These are phyloP conservation scores for Orchesellides sinensis DNA, from an alignment of 2,888 invertebrate species.

Conservation along the genomic window DNA sequence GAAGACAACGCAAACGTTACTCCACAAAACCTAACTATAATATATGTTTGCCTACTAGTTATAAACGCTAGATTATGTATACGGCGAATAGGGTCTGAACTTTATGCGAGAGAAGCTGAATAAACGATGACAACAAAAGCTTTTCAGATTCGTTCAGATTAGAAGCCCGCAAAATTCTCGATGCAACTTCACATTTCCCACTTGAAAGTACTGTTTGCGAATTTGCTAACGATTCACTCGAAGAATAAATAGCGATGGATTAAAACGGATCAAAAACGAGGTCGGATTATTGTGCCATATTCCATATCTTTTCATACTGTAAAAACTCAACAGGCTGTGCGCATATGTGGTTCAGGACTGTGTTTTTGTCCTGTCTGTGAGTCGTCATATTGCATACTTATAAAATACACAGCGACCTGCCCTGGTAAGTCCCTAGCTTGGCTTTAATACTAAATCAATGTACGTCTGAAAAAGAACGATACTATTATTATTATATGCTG, in stretches of 20 bases:
- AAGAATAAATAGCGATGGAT: constrained; percentile 32
- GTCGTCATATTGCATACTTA: too few relatives aligned
- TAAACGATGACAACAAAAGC: constrained; percentile 46
- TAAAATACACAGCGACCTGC: too few relatives aligned
- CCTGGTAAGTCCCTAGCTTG: too few relatives aligned
- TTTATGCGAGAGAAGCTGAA: constrained; percentile 10
- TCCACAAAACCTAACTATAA: too few relatives aligned
- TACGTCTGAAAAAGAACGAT: too few relatives aligned
- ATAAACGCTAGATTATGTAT: too few relatives aligned
- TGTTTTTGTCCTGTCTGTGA: too few relatives aligned
- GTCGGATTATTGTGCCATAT: constrained; percentile 36
- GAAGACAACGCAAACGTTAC: background rate
- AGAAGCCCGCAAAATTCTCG: background rate
- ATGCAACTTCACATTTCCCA: too few relatives aligned
- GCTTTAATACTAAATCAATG: too few relatives aligned
- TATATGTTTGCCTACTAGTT: too few relatives aligned
- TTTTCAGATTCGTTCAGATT: constrained; percentile 13
- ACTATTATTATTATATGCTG: too few relatives aligned
- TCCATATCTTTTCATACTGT: constrained; percentile 7
- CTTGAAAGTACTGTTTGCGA: background rate
- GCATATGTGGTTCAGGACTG: too few relatives aligned
- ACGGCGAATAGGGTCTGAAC: background rate
- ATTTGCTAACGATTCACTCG: background rate
- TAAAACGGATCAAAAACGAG: constrained; percentile 36
- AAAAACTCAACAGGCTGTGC: constrained; percentile 41